Percentiles rank a stretch among this genome's conserved stretches.
These are phyloP conservation scores for Cossypha caffra DNA, from an alignment of 2,797 vertebrate genomes.

Conservation along the genomic window DNA sequence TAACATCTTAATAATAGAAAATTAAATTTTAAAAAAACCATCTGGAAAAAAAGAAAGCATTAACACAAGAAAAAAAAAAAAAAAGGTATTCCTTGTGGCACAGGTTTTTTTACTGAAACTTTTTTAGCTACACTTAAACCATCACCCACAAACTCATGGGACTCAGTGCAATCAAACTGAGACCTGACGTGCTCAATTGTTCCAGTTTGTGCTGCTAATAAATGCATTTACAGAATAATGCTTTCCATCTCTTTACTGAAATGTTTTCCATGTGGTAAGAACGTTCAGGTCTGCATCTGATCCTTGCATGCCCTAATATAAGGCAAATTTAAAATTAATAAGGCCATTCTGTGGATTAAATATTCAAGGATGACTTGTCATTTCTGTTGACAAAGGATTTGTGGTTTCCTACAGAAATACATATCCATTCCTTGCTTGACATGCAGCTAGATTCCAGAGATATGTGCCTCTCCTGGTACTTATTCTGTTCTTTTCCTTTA, in stretches of 20 bases:
- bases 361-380: constrained; percentile 25
- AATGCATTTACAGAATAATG: constrained; percentile 36
- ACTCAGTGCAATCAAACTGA: background rate
- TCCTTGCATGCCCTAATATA: background rate
- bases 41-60: background rate
- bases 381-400: constrained; percentile 32
- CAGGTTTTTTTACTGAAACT: background rate
- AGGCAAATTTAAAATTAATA: constrained; percentile 1
- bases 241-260: constrained; percentile 44
- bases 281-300: background rate
- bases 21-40: background rate
- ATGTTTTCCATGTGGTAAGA: constrained; percentile 51
- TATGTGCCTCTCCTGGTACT: background rate
- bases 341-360: background rate
- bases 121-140: constrained; percentile 17
- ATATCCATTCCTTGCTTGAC: background rate
- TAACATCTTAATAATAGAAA: background rate
- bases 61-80: background rate
- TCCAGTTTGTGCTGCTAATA: constrained; percentile 10
- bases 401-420: constrained; percentile 25
- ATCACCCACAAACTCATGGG: background rate
- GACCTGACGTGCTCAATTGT: background rate
- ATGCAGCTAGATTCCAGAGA: background rate
- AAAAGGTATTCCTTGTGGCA: background rate
- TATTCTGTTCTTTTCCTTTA: background rate